Evolutionary conservation across 2,888 invertebrate genomes (phyloP), one percentile per base, ranked within the genome.

Genomic region (Masnerella sp.): DNA sequence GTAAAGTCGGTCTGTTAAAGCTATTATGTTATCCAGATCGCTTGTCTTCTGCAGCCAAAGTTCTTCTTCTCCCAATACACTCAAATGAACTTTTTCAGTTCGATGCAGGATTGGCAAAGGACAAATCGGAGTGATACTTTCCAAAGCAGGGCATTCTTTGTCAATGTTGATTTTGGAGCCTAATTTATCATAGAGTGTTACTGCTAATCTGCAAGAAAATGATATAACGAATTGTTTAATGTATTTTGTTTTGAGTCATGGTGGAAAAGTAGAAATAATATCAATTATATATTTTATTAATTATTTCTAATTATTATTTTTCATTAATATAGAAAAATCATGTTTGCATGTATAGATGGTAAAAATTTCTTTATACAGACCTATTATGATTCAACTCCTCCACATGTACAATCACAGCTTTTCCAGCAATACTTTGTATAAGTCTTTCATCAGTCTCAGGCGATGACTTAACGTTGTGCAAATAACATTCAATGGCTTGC

Each of bases 31-130:
- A 7, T 90, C 88, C 0, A 88, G 83, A 68, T 92, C 90, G 0
- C 85, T 81, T 0, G 86, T 74, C 54, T 89, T 89, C 81, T 94
- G 94, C 18, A 93, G 86, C 85, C 91, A 94, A 28, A 94, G 84
- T 58, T 89, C 89, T n/a, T 91, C 88, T 58, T 90, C 89, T 47
- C 90, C 89, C 0, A 90, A 88, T 80, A 91, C 90, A 0, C 91
- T 89, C 0, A 94, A 88, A 75, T 88, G 89, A 17, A 92, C 90
- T 5, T 90, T 89, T 42, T 93, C 90, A 77, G 89, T 89, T 42
- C 90, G 88, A 82, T 90, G 89, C 81, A 91, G 87, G 4, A 95
- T 90, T 0, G 93, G 91, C 80, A 91, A 88, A 14, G 90, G 90
- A 78, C 93, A 93, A 4, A 94, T 84, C 22, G 90, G 81, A 49